These are phyloP conservation scores for Vespertilio murinus DNA, from an alignment of 2,797 vertebrate genomes.

Conservation along the genomic window DNA sequence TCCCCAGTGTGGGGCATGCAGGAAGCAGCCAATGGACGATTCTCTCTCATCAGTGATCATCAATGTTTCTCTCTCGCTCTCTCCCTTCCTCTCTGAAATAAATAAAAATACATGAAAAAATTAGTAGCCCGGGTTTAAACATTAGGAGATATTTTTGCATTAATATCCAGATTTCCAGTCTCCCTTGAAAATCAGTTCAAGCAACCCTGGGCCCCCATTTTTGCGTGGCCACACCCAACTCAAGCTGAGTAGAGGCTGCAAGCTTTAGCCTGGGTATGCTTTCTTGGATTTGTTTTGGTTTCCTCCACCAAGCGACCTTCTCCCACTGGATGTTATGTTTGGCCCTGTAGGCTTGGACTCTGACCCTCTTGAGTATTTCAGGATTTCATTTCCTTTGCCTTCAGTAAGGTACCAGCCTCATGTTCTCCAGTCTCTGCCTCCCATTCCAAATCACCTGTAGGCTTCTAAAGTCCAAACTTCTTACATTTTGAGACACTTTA, in stretches of 20 bases:
- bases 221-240: background rate
- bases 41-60: too few relatives aligned
- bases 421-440: background rate
- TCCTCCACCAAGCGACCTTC: background rate
- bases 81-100: too few relatives aligned
- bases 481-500: background rate
- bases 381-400: background rate
- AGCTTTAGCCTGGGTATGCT: background rate
- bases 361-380: background rate
- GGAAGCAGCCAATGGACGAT: too few relatives aligned
- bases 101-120: background rate
- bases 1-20: too few relatives aligned
- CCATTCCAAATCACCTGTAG: background rate
- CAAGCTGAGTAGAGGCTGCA: background rate
- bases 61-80: too few relatives aligned
- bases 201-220: background rate
- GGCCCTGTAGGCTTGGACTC: background rate
- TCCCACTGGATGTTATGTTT: background rate
- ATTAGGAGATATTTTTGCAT: background rate
- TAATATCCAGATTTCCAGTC: slow-evolving; percentile 12
- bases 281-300: background rate
- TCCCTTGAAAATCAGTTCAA: slow-evolving; percentile 38
- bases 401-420: background rate
- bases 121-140: slow-evolving; percentile 34
- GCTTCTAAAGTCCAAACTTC: background rate